Percentiles rank a stretch among this genome's conserved stretches.
phyloP scores from a whole-genome alignment of 2,888 invertebrate genomes.

The Chalcosyrphus nemorum region DNA sequence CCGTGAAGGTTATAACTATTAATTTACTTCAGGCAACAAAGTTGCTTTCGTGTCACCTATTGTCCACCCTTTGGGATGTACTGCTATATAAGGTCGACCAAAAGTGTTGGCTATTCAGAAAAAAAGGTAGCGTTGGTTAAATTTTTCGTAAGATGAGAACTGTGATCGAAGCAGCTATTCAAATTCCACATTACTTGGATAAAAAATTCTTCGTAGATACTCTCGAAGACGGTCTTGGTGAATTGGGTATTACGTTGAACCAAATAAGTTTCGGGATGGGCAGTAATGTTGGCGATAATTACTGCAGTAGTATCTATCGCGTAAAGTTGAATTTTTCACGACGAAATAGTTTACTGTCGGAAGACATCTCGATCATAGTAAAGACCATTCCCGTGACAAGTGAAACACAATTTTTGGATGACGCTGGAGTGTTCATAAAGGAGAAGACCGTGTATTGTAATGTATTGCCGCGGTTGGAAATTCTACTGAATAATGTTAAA shows the following conservation, averaged over 20 bases:
- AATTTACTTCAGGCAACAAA: no score
- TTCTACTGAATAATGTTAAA: conserved; percentile 77
- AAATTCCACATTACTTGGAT: conserved; percentile 76
- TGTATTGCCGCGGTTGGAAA: conserved; percentile 81
- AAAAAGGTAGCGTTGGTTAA: no score
- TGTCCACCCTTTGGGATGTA: no score
- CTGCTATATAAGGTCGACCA: no score
- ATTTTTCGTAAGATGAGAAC: conserved; percentile 31
- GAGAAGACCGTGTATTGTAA: conserved; percentile 81
- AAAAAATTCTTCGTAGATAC: conserved; percentile 77
- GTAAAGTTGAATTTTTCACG: conserved; percentile 74
- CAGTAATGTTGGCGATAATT: conserved; percentile 79
- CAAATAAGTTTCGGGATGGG: conserved; percentile 77
- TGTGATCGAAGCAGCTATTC: conserved; percentile 6
- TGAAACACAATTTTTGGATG: conserved; percentile 79
- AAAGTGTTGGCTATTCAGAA: no score
- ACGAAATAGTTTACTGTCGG: neutral
- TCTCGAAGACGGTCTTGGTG: conserved; percentile 77
- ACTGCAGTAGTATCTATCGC: conserved; percentile 79
- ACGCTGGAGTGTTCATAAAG: conserved; percentile 81
- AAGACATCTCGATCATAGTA: conserved; percentile 76
- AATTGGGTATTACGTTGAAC: conserved; percentile 74
- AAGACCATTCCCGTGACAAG: conserved; percentile 78
- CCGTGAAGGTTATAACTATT: no score
- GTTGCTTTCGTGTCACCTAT: no score